phyloP scores from a whole-genome alignment of 2,113 vertebrate genomes.

The Lasiurus borealis region DNA sequence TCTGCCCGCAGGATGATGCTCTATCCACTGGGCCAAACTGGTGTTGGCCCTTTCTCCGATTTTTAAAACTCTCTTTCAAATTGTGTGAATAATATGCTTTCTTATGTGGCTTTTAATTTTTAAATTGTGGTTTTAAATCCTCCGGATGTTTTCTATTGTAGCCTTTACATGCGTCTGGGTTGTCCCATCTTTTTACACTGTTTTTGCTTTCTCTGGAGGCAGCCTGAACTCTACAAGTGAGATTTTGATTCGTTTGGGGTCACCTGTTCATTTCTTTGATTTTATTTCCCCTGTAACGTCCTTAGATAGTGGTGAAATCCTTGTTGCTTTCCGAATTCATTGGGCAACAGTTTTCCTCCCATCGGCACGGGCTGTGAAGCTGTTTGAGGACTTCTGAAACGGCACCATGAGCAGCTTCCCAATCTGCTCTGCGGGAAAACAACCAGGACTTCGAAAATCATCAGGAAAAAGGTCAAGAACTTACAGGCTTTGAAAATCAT shows the following conservation, averaged over 20 bases:
- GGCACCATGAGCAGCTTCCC: not conserved
- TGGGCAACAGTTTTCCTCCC: not conserved
- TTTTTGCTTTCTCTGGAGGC: not conserved
- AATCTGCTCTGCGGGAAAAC: not conserved
- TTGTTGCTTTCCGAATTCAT: not conserved
- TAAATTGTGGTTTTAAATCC: not conserved
- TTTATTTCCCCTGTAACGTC: not conserved
- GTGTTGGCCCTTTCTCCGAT: too few species aligned
- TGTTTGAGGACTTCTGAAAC: not conserved
- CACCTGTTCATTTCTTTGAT: not conserved
- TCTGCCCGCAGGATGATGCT: too few species aligned
- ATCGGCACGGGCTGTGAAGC: not conserved
- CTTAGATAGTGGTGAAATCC: not conserved
- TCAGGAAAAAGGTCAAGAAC: not conserved
- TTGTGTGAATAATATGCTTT: not conserved
- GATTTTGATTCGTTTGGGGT: not conserved
- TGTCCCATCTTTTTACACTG: not conserved
- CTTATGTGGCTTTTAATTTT: not conserved
- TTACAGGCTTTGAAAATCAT: not conserved
- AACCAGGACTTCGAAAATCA: not conserved
- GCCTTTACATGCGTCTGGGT: too few species aligned
- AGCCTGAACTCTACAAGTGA: fast-evolving
- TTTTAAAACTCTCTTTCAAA: not conserved
- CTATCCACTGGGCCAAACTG: too few species aligned
- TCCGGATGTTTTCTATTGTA: not conserved